These are phyloP conservation scores for Panthera tigris DNA, from an alignment of 2,113 vertebrate genomes.

Conservation along the genomic window DNA sequence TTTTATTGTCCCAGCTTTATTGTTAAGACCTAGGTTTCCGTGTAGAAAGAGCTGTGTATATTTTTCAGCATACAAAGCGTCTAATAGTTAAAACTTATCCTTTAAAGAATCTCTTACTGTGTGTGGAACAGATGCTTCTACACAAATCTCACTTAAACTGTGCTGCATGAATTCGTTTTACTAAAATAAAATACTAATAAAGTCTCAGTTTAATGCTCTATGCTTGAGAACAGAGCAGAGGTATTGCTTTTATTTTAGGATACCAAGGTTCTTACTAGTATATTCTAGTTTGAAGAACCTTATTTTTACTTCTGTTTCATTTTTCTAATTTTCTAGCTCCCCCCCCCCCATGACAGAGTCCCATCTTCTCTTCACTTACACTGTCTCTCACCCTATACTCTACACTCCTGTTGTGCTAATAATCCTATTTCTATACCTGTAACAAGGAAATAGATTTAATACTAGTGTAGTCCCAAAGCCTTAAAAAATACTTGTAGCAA, in stretches of 20 bases:
- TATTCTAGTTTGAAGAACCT: background rate
- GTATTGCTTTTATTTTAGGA: background rate
- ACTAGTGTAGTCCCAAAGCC: background rate
- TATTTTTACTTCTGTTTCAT: background rate
- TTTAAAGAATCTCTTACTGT: background rate
- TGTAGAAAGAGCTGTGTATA: conserved; percentile 15
- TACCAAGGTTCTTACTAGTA: background rate
- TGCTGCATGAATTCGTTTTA: background rate
- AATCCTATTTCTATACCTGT: background rate
- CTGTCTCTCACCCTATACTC: background rate
- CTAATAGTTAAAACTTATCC: conserved; percentile 22
- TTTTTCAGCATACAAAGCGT: background rate
- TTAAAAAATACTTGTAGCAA: background rate
- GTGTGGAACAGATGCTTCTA: background rate
- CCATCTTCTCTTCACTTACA: background rate
- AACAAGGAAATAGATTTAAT: background rate
- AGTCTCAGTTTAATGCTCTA: background rate
- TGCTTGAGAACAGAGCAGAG: background rate
- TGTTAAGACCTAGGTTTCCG: background rate
- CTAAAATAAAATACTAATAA: background rate
- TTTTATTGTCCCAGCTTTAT: conserved; percentile 2
- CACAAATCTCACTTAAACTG: background rate
- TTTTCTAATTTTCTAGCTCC: conserved; percentile 28
- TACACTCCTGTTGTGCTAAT: background rate
- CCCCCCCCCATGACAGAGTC: background rate